A percentile compares a stretch with the other conserved stretches of the same genome.
phyloP scores from a whole-genome alignment of 2,888 invertebrate genomes.

The Eulithis testata region DNA sequence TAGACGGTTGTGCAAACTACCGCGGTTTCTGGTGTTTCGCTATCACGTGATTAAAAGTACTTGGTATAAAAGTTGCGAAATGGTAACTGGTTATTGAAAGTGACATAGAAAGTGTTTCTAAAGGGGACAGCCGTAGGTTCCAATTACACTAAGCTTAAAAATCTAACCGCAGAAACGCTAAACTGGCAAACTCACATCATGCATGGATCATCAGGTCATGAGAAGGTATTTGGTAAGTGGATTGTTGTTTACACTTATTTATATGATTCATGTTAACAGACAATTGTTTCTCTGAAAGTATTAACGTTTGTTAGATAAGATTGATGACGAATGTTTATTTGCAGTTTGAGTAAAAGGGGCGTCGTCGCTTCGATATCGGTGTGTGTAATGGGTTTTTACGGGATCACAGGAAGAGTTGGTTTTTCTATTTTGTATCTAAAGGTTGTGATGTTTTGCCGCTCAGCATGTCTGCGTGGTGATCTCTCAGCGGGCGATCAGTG shows the following conservation, averaged over 20 bases:
- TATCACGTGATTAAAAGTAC: conserved; percentile 47
- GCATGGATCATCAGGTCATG: conserved; percentile 16
- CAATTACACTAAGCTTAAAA: background rate
- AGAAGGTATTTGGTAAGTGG: conserved; percentile 9
- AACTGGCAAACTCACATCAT: conserved; percentile 12
- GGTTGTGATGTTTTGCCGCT: conserved; percentile 31
- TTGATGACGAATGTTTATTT: conserved; percentile 8
- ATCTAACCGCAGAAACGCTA: too few species aligned
- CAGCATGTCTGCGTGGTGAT: conserved; percentile 44
- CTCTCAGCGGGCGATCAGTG: conserved; percentile 60
- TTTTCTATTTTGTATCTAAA: conserved; percentile 18
- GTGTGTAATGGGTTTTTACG: conserved; percentile 11
- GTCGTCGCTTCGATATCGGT: conserved; percentile 36
- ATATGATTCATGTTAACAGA: conserved; percentile 12
- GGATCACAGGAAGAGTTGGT: conserved; percentile 17
- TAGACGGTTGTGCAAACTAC: conserved; percentile 52
- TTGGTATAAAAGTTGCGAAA: conserved; percentile 29
- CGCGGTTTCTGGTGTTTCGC: conserved; percentile 38
- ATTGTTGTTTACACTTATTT: conserved; percentile 7
- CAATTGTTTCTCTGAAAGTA: conserved; percentile 23
- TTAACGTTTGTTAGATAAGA: conserved; percentile 8
- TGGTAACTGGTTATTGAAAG: conserved; percentile 34
- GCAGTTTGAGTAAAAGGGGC: conserved; percentile 35
- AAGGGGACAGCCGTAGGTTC: background rate
- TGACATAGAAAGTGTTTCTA: conserved; percentile 3